phyloP scores from a whole-genome alignment of 2,888 invertebrate genomes.

The Mimumesa dahlbomi region DNA sequence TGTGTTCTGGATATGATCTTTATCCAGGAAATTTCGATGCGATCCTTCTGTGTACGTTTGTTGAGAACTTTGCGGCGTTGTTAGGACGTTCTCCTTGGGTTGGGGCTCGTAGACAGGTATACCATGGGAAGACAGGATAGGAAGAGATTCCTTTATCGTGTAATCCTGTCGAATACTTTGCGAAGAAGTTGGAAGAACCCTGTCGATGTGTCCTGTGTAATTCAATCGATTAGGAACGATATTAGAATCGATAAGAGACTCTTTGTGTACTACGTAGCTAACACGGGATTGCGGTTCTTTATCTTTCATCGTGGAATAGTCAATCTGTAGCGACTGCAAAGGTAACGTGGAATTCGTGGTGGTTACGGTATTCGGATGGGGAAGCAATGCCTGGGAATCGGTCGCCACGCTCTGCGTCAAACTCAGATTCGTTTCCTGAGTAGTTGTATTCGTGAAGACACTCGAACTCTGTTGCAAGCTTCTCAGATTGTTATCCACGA shows the following conservation, averaged over 20 bases:
- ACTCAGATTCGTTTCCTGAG: slow-evolving; percentile 28
- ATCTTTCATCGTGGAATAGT: slow-evolving; percentile 59
- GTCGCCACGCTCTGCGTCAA: slow-evolving; percentile 19
- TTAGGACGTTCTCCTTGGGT: slow-evolving; percentile 46
- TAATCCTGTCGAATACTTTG: slow-evolving; percentile 65
- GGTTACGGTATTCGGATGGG: slow-evolving; percentile 44
- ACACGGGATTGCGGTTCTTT: slow-evolving; percentile 57
- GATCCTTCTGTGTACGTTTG: slow-evolving; percentile 35
- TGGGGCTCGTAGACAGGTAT: slow-evolving; percentile 45
- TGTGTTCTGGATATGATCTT: slow-evolving; percentile 53
- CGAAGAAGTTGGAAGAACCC: slow-evolving; percentile 54
- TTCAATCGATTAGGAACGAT: slow-evolving; percentile 38
- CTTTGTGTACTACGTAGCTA: slow-evolving; percentile 54
- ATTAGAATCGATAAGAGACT: slow-evolving; percentile 36
- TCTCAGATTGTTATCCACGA: slow-evolving; percentile 36
- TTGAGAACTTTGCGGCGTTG: slow-evolving; percentile 34
- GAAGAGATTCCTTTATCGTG: slow-evolving; percentile 57
- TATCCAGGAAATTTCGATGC: too few species aligned
- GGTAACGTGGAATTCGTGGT: slow-evolving; percentile 46
- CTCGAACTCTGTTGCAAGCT: slow-evolving; percentile 45
- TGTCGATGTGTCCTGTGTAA: slow-evolving; percentile 47
- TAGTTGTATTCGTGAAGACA: slow-evolving; percentile 29
- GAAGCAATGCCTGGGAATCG: slow-evolving; percentile 32
- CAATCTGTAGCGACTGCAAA: slow-evolving; percentile 53
- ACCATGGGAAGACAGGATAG: slow-evolving; percentile 52